A percentile compares a stretch with the other conserved stretches of the same genome.
These are phyloP conservation scores for Chaunax sp. DNA, from an alignment of 2,797 vertebrate species.

Conservation along the genomic window DNA sequence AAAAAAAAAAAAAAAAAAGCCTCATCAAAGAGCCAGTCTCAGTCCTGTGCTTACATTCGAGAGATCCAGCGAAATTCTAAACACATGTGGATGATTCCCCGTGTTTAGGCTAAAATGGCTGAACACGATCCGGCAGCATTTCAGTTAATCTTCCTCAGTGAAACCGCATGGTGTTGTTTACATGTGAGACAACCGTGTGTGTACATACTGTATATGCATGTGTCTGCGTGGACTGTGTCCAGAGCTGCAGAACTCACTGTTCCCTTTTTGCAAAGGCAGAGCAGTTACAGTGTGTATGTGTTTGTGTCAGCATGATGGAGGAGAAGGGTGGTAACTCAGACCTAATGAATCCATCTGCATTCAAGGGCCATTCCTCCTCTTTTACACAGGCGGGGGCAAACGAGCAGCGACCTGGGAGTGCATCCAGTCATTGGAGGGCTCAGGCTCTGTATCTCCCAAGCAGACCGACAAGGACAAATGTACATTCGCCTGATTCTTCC, in stretches of 20 bases:
- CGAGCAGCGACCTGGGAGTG: slow-evolving; percentile 76
- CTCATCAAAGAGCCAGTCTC: slow-evolving; percentile 76
- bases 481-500: slow-evolving; percentile 13
- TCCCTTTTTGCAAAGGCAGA: slow-evolving; percentile 66
- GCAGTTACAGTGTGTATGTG: slow-evolving; percentile 70
- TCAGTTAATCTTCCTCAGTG: slow-evolving; percentile 76
- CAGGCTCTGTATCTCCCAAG: slow-evolving; percentile 48
- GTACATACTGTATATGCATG: slow-evolving; percentile 29
- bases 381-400: slow-evolving; percentile 76
- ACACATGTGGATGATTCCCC: slow-evolving; percentile 73
- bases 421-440: slow-evolving; percentile 47
- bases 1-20: slow-evolving; percentile 32
- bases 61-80: slow-evolving; percentile 74
- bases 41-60: slow-evolving; percentile 74
- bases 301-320: slow-evolving; percentile 83
- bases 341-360: slow-evolving; percentile 87
- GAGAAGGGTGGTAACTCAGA: slow-evolving; percentile 83
- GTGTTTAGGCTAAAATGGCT: slow-evolving; percentile 78
- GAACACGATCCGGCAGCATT: slow-evolving; percentile 74
- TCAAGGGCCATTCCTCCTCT: slow-evolving; percentile 79
- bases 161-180: slow-evolving; percentile 80
- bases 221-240: slow-evolving; percentile 39
- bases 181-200: slow-evolving; percentile 68
- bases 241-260: slow-evolving; percentile 74
- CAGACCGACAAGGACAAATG: slow-evolving; percentile 56